Evolutionary conservation across 2,888 invertebrate genomes (phyloP).

Genomic region (Glomeris marginata): DNA sequence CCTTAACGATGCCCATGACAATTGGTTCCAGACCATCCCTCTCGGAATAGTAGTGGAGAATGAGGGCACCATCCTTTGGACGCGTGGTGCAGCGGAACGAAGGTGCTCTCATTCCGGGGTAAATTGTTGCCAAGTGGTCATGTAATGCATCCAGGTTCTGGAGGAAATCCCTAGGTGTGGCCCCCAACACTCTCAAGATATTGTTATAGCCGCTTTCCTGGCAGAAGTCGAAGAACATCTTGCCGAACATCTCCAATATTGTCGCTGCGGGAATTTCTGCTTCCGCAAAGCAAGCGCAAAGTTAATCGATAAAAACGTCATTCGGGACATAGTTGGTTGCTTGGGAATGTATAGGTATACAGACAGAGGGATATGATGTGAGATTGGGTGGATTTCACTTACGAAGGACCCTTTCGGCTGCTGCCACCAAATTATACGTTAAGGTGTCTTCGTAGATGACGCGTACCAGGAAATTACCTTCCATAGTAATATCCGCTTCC

Average conservation of each 20-base stretch:
- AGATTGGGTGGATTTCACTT: constrained; percentile 32
- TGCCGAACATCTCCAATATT: constrained; percentile 79
- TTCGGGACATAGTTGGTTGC: neutral
- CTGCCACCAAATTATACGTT: constrained; percentile 81
- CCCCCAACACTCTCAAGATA: constrained; percentile 83
- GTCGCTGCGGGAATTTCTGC: constrained; percentile 78
- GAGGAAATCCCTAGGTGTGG: constrained; percentile 85
- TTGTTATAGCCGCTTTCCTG: constrained; percentile 95
- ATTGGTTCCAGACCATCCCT: constrained; percentile 86
- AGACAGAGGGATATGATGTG: neutral
- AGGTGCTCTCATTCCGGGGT: constrained; percentile 88
- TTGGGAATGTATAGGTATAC: neutral
- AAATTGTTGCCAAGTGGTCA: constrained; percentile 82
- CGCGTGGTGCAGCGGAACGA: constrained; percentile 89
- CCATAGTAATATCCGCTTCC: constrained; percentile 85
- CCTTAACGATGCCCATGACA: constrained; percentile 94
- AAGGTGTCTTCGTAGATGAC: constrained; percentile 92
- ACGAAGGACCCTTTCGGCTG: constrained; percentile 83
- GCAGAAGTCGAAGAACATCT: constrained; percentile 91
- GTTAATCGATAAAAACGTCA: neutral
- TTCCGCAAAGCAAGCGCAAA: constrained; percentile 20
- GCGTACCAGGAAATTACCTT: constrained; percentile 83
- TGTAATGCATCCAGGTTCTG: constrained; percentile 92
- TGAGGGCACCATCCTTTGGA: constrained; percentile 70
- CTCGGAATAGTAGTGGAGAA: constrained; percentile 92